These are phyloP conservation scores for pig (Sus scrofa) DNA, from an alignment of 2,113 vertebrate genomes.

Conservation along the genomic window T2T-Sscrofa CM000812.6:246888501-246889000, in stretches of 20 bases:
- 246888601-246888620: neutral
- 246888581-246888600: too few relatives aligned
- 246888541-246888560: neutral
- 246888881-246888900: too few relatives aligned
- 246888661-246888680: neutral
- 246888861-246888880: neutral
- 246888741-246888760: neutral
- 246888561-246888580: neutral
- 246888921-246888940: too few relatives aligned
- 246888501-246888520: neutral
- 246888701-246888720: neutral
- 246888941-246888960: too few relatives aligned
- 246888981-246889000: neutral
- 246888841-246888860: neutral
- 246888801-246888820: neutral
- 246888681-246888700: neutral
- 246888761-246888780: neutral
- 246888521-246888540: neutral
- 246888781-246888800: neutral
- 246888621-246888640: conserved; percentile 12
- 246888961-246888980: neutral
- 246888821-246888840: neutral
- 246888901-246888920: too few relatives aligned
- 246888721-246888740: neutral
- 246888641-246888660: neutral